phyloP scores from a whole-genome alignment of 2,888 invertebrate species.

The Acanthosepion esculentum region DNA sequence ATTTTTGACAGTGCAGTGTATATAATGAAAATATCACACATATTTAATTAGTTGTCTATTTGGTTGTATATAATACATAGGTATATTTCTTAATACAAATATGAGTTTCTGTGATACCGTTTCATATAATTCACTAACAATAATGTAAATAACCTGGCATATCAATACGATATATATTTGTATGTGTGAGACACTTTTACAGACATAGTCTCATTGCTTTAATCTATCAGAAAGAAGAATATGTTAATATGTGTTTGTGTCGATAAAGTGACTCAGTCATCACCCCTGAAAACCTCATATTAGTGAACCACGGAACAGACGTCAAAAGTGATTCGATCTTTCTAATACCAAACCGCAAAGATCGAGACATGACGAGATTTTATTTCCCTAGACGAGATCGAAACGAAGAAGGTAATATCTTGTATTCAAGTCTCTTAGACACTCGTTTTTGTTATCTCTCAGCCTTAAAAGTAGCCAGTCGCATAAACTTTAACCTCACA shows the following conservation, averaged over 20 bases:
- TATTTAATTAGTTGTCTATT: no score
- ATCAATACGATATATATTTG: no score
- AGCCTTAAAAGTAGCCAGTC: not conserved
- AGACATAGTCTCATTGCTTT: no score
- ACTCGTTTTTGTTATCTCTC: not conserved
- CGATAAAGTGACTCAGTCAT: not conserved
- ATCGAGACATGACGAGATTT: constrained; percentile 33
- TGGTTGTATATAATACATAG: no score
- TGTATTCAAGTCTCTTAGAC: not conserved
- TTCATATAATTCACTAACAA: no score
- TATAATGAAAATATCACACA: no score
- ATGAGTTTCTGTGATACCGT: no score
- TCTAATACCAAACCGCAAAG: not conserved
- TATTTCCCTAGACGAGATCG: not conserved
- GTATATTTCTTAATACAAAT: no score
- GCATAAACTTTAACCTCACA: not conserved
- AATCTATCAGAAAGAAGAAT: not conserved
- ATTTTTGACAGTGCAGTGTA: no score
- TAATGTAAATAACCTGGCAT: no score
- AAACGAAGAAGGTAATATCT: constrained; percentile 2
- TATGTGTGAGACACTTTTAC: no score
- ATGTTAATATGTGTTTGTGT: not conserved
- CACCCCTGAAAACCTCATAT: not conserved
- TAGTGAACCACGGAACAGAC: not conserved
- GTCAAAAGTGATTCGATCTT: not conserved